Conservation (phyloP, 1,140 invertebrate genomes). For the Camponotus pennsylvanicus region DNA sequence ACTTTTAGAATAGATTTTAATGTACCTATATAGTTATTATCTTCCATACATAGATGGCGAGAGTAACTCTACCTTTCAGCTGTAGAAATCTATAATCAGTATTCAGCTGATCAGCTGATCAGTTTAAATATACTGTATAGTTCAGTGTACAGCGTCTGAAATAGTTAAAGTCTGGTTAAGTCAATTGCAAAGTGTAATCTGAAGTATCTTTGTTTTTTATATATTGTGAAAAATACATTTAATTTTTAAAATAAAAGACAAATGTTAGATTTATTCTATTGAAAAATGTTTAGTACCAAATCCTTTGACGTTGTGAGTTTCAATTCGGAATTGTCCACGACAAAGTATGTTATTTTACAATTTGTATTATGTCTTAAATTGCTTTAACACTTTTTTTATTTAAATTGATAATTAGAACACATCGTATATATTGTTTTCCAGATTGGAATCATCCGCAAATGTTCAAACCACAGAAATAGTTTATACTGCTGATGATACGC, state of each 20-base stretch:
- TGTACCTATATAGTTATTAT: no score
- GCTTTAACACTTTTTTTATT: not conserved
- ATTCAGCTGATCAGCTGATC: no score
- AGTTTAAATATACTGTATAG: no score
- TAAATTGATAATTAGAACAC: not conserved
- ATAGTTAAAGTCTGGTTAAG: not conserved
- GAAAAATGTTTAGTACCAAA: conserved; percentile 78
- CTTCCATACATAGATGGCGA: no score
- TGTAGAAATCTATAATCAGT: no score
- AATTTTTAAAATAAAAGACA: not conserved
- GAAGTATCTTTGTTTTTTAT: not conserved
- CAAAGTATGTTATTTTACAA: conserved; percentile 74
- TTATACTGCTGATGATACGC: conserved; percentile 72
- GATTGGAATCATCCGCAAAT: conserved; percentile 70
- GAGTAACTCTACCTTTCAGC: no score
- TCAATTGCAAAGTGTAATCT: not conserved
- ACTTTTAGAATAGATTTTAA: no score
- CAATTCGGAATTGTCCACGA: conserved; percentile 73
- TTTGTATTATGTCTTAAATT: not conserved
- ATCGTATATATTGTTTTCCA: conserved; percentile 51
- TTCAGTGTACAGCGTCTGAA: no score
- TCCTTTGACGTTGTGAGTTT: conserved; percentile 79
- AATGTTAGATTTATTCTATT: not conserved
- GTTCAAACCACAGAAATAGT: conserved; percentile 80
- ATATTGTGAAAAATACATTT: not conserved